Evolutionary conservation across 2,888 invertebrate genomes (phyloP).

Genomic region (Alloscopus bannaensis): DNA sequence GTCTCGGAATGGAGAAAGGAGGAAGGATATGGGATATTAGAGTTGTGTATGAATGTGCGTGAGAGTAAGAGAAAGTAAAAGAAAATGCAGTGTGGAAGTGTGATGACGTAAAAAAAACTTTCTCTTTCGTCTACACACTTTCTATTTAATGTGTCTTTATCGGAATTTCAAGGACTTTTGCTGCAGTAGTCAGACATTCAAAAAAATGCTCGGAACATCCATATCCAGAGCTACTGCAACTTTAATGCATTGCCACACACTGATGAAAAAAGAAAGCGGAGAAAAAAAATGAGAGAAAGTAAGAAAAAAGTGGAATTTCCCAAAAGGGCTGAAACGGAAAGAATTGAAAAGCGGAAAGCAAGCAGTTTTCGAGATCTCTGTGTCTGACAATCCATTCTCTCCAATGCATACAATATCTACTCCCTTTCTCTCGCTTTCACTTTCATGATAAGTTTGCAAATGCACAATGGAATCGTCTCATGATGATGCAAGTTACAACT

Average conservation of each 20-base stretch:
- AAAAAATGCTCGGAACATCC: constrained; percentile 13
- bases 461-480: constrained; percentile 2
- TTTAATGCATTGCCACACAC: constrained; percentile 43
- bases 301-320: constrained; percentile 36
- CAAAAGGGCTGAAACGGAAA: constrained; percentile 55
- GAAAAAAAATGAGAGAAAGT: constrained; percentile 34
- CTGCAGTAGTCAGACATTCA: constrained; percentile 37
- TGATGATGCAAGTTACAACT: constrained; percentile 27
- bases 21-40: constrained; percentile 19
- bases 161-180: constrained; percentile 50
- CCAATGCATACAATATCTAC: neutral
- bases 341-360: constrained; percentile 55
- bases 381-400: constrained; percentile 44
- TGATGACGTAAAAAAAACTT: constrained; percentile 43
- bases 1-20: constrained; percentile 45
- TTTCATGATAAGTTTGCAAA: neutral
- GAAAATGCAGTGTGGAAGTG: constrained; percentile 55
- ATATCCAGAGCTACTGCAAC: constrained; percentile 48
- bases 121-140: constrained; percentile 21
- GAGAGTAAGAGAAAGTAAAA: constrained; percentile 11
- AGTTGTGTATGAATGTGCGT: neutral
- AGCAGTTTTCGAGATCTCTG: constrained; percentile 48
- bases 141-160: constrained; percentile 33
- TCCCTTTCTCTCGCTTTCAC: constrained; percentile 1
- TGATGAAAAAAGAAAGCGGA: constrained; percentile 29